phyloP scores from a whole-genome alignment of 2,888 invertebrate species.

The Leptinotarsa tumamoca region DNA sequence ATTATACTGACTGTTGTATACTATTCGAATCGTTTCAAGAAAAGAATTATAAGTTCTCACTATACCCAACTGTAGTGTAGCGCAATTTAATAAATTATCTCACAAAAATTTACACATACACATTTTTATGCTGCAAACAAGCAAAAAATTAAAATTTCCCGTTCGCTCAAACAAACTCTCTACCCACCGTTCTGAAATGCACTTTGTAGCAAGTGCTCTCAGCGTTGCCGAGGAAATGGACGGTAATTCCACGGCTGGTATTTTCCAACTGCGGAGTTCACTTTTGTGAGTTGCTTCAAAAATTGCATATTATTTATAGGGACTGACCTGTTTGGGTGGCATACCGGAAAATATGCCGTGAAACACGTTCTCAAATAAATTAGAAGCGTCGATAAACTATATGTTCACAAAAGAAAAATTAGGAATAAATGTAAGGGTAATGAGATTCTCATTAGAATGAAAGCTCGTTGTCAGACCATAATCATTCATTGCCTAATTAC shows the following conservation, averaged over 20 bases:
- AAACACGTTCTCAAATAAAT: neutral
- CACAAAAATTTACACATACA: too few species aligned
- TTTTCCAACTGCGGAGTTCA: neutral
- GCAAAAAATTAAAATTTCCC: neutral
- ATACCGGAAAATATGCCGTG: neutral
- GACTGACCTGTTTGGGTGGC: neutral
- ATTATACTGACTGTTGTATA: too few species aligned
- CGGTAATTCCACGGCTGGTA: neutral
- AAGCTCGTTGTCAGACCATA: too few species aligned
- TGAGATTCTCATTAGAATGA: too few species aligned
- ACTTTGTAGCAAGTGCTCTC: neutral
- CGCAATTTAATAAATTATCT: too few species aligned
- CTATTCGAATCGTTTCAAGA: too few species aligned
- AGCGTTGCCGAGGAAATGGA: neutral
- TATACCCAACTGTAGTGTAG: too few species aligned
- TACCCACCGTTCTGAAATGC: neutral
- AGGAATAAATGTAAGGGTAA: too few species aligned
- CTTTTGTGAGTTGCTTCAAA: neutral
- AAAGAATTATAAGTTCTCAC: too few species aligned
- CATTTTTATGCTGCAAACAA: neutral
- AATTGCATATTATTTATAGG: neutral
- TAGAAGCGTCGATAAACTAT: neutral
- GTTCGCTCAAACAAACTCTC: neutral
- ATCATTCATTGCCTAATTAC: too few species aligned
- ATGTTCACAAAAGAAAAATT: neutral